These are phyloP conservation scores for Ramazzottius varieornatus DNA, from an alignment of 2,888 invertebrate species.

Conservation along the genomic window DNA sequence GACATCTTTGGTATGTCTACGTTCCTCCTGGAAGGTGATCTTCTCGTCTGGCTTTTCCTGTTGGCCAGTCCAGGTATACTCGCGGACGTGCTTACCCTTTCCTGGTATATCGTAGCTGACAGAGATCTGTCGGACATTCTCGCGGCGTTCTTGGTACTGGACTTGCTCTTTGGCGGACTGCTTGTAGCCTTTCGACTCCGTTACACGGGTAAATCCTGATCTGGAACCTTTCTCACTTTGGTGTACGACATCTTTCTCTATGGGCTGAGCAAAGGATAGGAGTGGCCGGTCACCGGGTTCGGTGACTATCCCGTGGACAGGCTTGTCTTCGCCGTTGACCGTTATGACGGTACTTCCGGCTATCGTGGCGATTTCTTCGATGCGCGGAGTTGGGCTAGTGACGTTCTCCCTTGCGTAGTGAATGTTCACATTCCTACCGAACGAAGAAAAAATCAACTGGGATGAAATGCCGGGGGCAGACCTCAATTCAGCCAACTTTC, in stretches of 20 bases:
- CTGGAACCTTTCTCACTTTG: background rate
- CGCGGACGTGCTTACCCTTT: background rate
- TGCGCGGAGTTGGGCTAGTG: conserved; percentile 1
- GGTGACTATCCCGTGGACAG: background rate
- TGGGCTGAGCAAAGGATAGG: background rate
- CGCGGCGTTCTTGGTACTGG: background rate
- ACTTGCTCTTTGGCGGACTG: background rate
- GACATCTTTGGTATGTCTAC: background rate
- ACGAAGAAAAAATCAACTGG: too few relatives aligned
- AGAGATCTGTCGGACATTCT: background rate
- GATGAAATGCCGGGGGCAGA: too few relatives aligned
- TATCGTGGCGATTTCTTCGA: background rate
- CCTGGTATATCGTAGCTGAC: background rate
- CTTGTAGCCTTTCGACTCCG: conserved; percentile 1
- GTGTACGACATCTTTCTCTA: background rate
- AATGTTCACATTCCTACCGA: background rate
- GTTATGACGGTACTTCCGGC: background rate
- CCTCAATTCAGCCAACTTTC: too few relatives aligned
- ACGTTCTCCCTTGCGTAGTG: background rate
- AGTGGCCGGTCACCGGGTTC: background rate
- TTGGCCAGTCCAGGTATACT: background rate
- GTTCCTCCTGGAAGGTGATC: background rate
- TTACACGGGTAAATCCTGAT: background rate
- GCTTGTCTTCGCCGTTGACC: background rate
- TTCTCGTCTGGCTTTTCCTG: background rate